Base-by-base conservation (phyloP, 2,113 vertebrate species). In the Cepphus grylle region DNA sequence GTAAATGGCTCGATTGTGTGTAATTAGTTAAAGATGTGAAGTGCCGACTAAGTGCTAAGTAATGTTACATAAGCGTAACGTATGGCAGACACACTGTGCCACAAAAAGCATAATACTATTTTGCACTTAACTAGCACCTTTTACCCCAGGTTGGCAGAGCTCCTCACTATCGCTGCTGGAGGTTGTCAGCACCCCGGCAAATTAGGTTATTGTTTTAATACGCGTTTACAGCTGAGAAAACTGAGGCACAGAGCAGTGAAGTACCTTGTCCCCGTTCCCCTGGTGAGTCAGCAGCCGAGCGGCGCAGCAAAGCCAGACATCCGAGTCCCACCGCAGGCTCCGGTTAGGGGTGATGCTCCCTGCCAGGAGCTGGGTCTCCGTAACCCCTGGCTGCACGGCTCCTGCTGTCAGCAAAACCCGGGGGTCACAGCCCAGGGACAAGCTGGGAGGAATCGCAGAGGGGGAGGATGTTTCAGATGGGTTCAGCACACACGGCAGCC, bases 1-100 rank as follows among this genome's bases (percentile, higher is more conserved):
- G 77, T 88, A 94, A 95, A 91, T 29, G 42, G 66, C 86, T 94
- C 8, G 11, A 70, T 36, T 77, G 78, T 47, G 74, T 70, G 71
- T 74, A 93, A 97, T 96, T 95, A 96, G 93, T 80, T 91, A 87
- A 95, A 91, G 95, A 94, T 63, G 91, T 59, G 91, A 94, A 93
- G 89, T 40, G 91, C 74, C 5, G 23, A 69, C 61, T 65, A 88
- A 97, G 86, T 82, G 94, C 95, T 95, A 69, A 77, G 93, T 69
- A 81, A 55, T 12, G 79, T 90, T 93, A 80, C 66, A 1, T 72
- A 91, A 96, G 84, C 50, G 86, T 63, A 87, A 87, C 18, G 93
- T 87, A 91, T 81, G 91, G 94, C 83, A 95, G 96, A 87, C 84
- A 43, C 52, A 5, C 27, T 34, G 76, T 45, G 81, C 83, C 74